Conservation (phyloP, 2,888 invertebrate species). For the Meiosimyza decipiens region DNA sequence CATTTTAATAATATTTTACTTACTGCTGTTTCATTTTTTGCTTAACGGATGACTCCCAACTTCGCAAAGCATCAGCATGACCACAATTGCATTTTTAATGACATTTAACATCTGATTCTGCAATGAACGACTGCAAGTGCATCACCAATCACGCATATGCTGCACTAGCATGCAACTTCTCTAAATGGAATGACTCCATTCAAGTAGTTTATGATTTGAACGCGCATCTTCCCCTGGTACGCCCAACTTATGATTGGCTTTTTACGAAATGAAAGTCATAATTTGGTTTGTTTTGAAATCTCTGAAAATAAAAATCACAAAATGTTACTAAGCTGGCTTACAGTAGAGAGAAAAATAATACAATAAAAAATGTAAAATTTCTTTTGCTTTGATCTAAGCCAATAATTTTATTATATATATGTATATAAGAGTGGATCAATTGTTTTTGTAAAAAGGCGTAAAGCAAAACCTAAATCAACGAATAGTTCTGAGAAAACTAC, state of each 20-base stretch:
- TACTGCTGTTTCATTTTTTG: neutral
- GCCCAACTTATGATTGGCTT: neutral
- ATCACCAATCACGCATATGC: conserved; percentile 3
- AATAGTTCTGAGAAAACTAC: too few relatives aligned
- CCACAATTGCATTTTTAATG: neutral
- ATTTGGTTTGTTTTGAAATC: conserved; percentile 1
- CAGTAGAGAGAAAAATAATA: too few relatives aligned
- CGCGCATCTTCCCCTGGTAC: neutral
- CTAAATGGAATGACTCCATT: neutral
- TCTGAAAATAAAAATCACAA: conserved; percentile 7
- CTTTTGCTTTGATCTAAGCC: too few relatives aligned
- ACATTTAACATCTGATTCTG: neutral
- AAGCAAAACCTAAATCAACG: too few relatives aligned
- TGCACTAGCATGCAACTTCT: neutral
- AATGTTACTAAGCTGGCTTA: neutral
- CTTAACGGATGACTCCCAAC: neutral
- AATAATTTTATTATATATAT: too few relatives aligned
- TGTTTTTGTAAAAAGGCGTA: too few relatives aligned
- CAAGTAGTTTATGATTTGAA: neutral
- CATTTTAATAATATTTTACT: too few relatives aligned
- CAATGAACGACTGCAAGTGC: neutral
- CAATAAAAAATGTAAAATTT: too few relatives aligned
- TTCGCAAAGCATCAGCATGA: neutral
- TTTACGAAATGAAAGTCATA: conserved; percentile 21
- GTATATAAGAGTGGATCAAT: too few relatives aligned